Evolutionary conservation across 2,888 invertebrate genomes (phyloP), one percentile per base, ranked within the genome.

Genomic region (Punctoribates punctum): DNA sequence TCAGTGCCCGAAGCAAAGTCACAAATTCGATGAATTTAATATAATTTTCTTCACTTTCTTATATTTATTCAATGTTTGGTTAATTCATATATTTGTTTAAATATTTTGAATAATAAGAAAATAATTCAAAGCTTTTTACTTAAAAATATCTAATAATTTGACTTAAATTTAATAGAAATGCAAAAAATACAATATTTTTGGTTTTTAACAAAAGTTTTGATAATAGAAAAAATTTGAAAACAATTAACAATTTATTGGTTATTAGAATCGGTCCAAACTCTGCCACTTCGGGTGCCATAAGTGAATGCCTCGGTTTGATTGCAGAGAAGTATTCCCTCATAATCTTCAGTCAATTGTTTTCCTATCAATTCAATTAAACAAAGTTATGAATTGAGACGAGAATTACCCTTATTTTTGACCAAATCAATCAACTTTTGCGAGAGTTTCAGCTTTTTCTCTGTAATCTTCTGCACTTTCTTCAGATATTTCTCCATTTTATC

Each of bases 221-320:
- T 23, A 60, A 20, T 60, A 2, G 51, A 2, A 51, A 51, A 60
- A 0, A 27, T 25, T 13, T 60, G 2, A 48, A 60, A 20, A 13
- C 25, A 60, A 20, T 27, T 27, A 27, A 60, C 15, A 13, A 23
- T 4, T 57, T 34, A 34, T 34, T 62, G 5, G 29, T 9, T 67
- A n/a, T 17, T 20, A 54, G n/a, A 20, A 2, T 54, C n/a, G 5
- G 23, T 62, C 72, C 72, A 72, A 3, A 72, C 1, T 46, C 27
- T 42, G 3, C 72, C 72, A 72, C 72, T 72, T 72, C 72, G 23
- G 2, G 72, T 72, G 15, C 72, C 72, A 17, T 72, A 72, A 13
- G 72, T 72, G 13, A 72, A 42, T 1, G 72, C 5, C 46, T 48
- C 13, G 8, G 25, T 72, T 20, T 72, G 72, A 23, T 72, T 17